Conservation (phyloP, 2,888 invertebrate species). For the Halictus quadricinctus region DNA sequence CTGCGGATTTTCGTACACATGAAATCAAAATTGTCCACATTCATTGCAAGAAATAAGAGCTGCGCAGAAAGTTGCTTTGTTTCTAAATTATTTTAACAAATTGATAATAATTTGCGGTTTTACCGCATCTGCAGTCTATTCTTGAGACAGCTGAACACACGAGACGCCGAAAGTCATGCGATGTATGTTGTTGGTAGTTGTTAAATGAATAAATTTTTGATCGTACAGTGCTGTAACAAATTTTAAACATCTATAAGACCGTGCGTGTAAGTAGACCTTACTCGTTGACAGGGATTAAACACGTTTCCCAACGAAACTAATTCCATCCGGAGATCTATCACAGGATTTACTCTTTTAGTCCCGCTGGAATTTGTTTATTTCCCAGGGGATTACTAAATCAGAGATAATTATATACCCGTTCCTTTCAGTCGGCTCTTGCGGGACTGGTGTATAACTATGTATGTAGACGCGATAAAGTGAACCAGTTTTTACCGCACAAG, state of each 20-base stretch:
- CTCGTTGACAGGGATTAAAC: not conserved
- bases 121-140: not conserved
- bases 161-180: not conserved
- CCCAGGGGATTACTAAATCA: not conserved
- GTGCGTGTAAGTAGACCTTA: not conserved
- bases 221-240: not conserved
- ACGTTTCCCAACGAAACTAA: not conserved
- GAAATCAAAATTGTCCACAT: not conserved
- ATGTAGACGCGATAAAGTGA: not conserved
- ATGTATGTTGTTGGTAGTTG: not conserved
- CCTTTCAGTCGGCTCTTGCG: not conserved
- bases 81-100: not conserved
- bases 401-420: conserved; percentile 11
- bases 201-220: not conserved
- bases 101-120: not conserved
- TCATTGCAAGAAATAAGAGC: not conserved
- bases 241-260: not conserved
- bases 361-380: not conserved
- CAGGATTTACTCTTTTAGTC: not conserved
- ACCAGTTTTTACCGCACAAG: not conserved
- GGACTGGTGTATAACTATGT: not conserved
- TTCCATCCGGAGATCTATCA: not conserved
- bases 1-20: not conserved
- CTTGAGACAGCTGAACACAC: not conserved
- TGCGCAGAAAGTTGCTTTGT: not conserved